phyloP scores from a whole-genome alignment of 2,113 vertebrate genomes.

The Centropus bengalensis region DNA sequence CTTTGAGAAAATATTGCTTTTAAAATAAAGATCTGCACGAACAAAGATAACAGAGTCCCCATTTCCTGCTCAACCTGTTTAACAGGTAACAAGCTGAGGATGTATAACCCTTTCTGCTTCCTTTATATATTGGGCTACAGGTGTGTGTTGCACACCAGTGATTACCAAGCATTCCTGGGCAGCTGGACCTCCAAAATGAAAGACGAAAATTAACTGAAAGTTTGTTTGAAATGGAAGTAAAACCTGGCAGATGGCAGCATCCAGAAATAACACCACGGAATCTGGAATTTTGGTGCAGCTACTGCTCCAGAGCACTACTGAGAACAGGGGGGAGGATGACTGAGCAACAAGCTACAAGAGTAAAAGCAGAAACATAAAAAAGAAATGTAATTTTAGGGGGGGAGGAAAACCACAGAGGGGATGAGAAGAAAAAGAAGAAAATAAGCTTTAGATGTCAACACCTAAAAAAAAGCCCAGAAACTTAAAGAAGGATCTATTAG shows the following conservation, averaged over 20 bases:
- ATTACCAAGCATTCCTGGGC: conserved; percentile 43
- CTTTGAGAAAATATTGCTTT: conserved; percentile 84
- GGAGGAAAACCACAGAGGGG: neutral
- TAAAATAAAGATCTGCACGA: conserved; percentile 89
- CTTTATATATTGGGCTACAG: conserved; percentile 22
- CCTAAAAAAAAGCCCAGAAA: neutral
- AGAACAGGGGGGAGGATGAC: neutral
- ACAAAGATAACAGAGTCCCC: conserved; percentile 86
- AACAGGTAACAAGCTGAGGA: conserved; percentile 80
- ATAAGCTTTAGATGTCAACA: neutral
- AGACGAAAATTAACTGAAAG: conserved; percentile 37
- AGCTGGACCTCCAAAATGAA: conserved; percentile 52
- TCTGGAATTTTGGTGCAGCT: neutral
- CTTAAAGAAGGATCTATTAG: neutral
- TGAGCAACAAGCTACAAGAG: neutral
- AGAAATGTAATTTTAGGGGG: neutral
- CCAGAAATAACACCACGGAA: conserved; percentile 47
- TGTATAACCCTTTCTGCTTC: conserved; percentile 43
- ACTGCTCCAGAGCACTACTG: neutral
- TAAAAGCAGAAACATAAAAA: neutral
- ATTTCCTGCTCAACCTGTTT: conserved; percentile 81
- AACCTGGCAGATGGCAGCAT: conserved; percentile 36
- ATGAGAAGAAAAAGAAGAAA: neutral
- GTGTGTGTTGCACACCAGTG: conserved; percentile 29
- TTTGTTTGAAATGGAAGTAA: conserved; percentile 54